phyloP scores from a whole-genome alignment of 2,797 vertebrate genomes.

The Typhlichthys subterraneus region DNA sequence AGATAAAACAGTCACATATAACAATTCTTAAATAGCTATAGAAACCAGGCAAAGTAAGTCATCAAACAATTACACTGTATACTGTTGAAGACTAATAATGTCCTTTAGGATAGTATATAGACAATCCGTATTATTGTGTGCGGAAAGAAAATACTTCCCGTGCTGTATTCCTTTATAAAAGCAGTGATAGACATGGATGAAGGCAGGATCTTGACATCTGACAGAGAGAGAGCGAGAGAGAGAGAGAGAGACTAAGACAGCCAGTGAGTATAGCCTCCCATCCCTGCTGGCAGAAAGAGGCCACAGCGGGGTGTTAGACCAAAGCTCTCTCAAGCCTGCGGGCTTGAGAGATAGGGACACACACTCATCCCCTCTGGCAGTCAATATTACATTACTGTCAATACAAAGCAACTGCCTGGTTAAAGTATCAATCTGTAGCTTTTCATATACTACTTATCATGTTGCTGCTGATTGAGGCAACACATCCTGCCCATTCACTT shows the following conservation, averaged over 20 bases:
- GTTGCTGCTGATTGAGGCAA: no score
- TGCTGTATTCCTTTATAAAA: background rate
- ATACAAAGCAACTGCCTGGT: conserved; percentile 73
- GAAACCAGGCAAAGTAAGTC: no score
- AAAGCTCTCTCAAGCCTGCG: conserved; percentile 75
- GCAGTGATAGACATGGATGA: background rate
- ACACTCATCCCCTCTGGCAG: conserved; percentile 72
- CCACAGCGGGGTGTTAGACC: conserved; percentile 71
- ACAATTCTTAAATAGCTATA: no score
- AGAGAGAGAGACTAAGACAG: conserved; percentile 57
- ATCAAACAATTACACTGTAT: no score
- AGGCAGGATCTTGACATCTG: background rate
- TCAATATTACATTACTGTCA: conserved; percentile 79
- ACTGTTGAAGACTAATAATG: background rate
- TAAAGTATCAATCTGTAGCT: conserved; percentile 48
- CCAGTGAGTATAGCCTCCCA: conserved; percentile 28
- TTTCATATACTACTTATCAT: no score
- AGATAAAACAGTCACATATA: no score
- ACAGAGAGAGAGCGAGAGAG: conserved; percentile 49
- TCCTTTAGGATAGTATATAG: background rate
- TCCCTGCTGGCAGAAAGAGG: conserved; percentile 71
- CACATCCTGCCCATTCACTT: no score
- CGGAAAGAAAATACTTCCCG: background rate
- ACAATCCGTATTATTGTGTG: background rate
- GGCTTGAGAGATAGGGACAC: conserved; percentile 71